Evolutionary conservation across 2,797 vertebrate species (phyloP).

Genomic region (Borostomias antarcticus): DNA sequence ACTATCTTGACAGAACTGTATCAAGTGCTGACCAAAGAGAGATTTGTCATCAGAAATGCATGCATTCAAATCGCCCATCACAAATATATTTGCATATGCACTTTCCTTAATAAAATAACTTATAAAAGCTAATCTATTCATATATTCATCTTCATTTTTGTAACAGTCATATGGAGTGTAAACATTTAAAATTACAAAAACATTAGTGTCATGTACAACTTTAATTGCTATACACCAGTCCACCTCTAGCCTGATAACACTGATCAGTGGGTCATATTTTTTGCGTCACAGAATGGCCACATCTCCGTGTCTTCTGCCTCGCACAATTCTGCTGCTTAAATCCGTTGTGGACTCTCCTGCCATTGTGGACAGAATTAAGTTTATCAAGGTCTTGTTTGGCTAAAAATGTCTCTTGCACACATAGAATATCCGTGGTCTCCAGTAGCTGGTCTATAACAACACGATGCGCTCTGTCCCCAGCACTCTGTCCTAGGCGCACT

Average conservation of each 20-base stretch:
- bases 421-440: not conserved
- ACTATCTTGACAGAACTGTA: conserved; percentile 17
- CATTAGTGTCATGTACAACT: conserved; percentile 13
- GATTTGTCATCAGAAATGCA: conserved; percentile 17
- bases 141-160: conserved; percentile 4
- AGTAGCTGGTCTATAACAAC: conserved; percentile 2
- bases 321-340: not conserved
- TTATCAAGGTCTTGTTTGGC: not conserved
- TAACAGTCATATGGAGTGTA: conserved; percentile 24
- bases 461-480: conserved; percentile 2
- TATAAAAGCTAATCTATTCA: conserved; percentile 14
- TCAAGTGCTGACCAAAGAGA: conserved; percentile 20
- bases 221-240: conserved; percentile 20
- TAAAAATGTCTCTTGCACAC: conserved; percentile 1
- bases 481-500: not conserved
- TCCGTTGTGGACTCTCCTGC: not conserved
- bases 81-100: conserved; percentile 7
- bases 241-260: conserved; percentile 22
- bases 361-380: not conserved
- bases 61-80: conserved; percentile 25
- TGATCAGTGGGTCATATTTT: conserved; percentile 19
- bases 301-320: conserved; percentile 11
- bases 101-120: conserved; percentile 10
- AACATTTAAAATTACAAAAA: conserved; percentile 24
- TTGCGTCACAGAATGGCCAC: conserved; percentile 20